Evolutionary conservation across 2,888 invertebrate species (phyloP).

Genomic region (Leucophenga montana): DNA sequence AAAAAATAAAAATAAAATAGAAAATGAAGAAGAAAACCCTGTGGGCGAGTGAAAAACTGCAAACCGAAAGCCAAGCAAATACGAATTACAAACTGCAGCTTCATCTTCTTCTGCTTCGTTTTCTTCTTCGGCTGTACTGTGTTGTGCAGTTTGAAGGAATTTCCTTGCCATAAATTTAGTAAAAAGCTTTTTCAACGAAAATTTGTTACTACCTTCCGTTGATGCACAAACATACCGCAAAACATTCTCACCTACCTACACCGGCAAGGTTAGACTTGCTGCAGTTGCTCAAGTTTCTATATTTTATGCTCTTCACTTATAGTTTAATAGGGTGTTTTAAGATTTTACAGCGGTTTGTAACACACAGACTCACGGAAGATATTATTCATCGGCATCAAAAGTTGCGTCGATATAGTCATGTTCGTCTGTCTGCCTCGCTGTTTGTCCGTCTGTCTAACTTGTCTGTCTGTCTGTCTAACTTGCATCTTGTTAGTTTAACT

Average conservation of each 20-base stretch:
- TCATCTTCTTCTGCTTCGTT: slow-evolving; percentile 17
- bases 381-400: no score
- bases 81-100: slow-evolving; percentile 50
- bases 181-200: slow-evolving; percentile 64
- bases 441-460: neutral
- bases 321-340: no score
- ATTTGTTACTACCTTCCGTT: slow-evolving; percentile 67
- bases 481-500: no score
- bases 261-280: slow-evolving; percentile 46
- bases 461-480: neutral
- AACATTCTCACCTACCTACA: slow-evolving; percentile 54
- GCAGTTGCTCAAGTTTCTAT: slow-evolving; percentile 26
- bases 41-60: neutral
- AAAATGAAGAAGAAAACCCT: neutral
- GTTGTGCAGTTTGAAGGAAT: slow-evolving; percentile 42
- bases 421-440: slow-evolving; percentile 23
- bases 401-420: no score
- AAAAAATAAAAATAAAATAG: neutral
- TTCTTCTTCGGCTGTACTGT: no score
- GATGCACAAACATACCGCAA: slow-evolving; percentile 34
- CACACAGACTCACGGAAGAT: no score
- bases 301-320: no score
- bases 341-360: neutral
- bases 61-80: slow-evolving; percentile 43
- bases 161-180: slow-evolving; percentile 66